A percentile compares a stretch with the other conserved stretches of the same genome.
These are phyloP conservation scores for Macrophya alboannulata DNA, from an alignment of 2,888 invertebrate species.

Conservation along the genomic window DNA sequence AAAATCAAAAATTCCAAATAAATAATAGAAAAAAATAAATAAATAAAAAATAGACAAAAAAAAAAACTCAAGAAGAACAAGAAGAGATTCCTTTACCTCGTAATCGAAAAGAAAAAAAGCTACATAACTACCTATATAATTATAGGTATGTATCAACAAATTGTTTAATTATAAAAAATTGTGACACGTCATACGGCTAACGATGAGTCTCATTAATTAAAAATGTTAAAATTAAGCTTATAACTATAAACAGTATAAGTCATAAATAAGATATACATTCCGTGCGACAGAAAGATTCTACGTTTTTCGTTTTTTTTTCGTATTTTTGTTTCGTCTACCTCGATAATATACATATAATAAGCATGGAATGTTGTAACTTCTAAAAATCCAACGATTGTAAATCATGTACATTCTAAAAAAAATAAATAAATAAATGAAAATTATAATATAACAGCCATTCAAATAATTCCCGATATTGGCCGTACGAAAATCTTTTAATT, in stretches of 20 bases:
- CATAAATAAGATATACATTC: slow-evolving; percentile 29
- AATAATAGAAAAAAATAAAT: not conserved
- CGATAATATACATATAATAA: not conserved
- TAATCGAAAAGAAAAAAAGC: not conserved
- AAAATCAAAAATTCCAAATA: not conserved
- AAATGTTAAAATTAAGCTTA: slow-evolving; percentile 13
- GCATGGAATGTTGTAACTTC: not conserved
- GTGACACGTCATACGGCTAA: not conserved
- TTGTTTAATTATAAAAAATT: not conserved
- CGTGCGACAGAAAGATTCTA: not conserved
- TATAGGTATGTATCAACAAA: not conserved
- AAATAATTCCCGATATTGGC: not conserved
- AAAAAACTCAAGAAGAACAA: not conserved
- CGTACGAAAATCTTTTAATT: not conserved
- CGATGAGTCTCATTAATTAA: not conserved
- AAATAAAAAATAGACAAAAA: not conserved
- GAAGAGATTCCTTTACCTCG: slow-evolving; percentile 14
- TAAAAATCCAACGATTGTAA: not conserved
- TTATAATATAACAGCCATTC: not conserved
- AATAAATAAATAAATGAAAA: not conserved
- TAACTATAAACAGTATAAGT: not conserved
- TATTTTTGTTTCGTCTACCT: not conserved
- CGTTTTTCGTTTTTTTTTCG: not conserved
- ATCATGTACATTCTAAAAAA: not conserved
- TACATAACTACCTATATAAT: not conserved